Percentiles rank a stretch among this genome's conserved stretches.
Conservation (phyloP, 2,797 vertebrate species). For the Gymnothorax javanicus region DNA sequence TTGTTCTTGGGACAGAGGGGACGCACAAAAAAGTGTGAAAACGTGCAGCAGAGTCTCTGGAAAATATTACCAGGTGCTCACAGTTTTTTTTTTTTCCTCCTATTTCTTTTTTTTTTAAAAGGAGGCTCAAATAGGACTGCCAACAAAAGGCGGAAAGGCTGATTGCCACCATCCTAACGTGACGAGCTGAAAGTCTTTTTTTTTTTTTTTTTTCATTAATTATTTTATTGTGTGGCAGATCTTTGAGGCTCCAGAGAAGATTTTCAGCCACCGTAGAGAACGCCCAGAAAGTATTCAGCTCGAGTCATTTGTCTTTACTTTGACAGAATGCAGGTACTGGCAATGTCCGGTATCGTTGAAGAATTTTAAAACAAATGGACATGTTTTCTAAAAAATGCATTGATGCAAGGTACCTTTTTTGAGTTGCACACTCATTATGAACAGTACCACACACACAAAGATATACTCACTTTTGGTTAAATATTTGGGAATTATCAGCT, state of each 20-base stretch:
- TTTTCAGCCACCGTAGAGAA: constrained; percentile 27
- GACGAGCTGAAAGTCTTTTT: constrained; percentile 61
- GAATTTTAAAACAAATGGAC: background rate
- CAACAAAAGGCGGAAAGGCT: constrained; percentile 59
- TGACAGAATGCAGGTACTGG: background rate
- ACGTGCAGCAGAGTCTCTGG: constrained; percentile 70
- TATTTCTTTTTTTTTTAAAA: constrained; percentile 26
- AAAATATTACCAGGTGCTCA: constrained; percentile 75
- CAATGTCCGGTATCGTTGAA: background rate
- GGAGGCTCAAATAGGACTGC: constrained; percentile 60
- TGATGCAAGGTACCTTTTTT: background rate
- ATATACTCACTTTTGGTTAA: background rate
- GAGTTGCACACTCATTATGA: background rate
- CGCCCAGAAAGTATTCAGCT: background rate
- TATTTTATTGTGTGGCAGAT: constrained; percentile 26
- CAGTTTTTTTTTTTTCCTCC: constrained; percentile 40
- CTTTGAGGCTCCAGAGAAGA: constrained; percentile 37
- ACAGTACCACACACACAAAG: background rate
- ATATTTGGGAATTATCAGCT: background rate
- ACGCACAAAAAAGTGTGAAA: constrained; percentile 65
- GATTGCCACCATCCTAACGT: constrained; percentile 60
- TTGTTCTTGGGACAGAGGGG: constrained; percentile 71
- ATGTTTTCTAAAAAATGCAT: background rate
- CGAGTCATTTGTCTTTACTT: background rate
- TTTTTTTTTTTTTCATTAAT: background rate